phyloP scores from a whole-genome alignment of 2,113 vertebrate species.

The Axis porcinus region DNA sequence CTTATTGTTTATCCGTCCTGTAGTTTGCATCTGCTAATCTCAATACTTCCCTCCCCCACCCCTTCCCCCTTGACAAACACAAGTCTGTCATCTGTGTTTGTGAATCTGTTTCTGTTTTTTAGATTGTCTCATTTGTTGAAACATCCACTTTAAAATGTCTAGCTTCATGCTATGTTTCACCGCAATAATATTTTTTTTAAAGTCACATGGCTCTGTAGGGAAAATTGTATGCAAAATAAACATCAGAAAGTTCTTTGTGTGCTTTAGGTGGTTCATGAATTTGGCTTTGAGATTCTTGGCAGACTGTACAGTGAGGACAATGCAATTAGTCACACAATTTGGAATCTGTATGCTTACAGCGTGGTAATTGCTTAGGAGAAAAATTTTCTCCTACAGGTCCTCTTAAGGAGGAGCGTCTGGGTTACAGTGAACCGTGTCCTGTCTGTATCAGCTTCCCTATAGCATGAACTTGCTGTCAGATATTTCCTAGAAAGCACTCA shows the following conservation, averaged over 20 bases:
- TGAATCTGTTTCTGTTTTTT: neutral
- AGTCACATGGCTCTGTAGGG: neutral
- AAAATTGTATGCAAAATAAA: neutral
- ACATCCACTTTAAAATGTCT: neutral
- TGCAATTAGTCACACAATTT: neutral
- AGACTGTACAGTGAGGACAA: neutral
- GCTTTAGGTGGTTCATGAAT: neutral
- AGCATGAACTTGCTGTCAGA: neutral
- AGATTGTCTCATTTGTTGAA: neutral
- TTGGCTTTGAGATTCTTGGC: conserved; percentile 17
- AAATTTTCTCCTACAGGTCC: neutral
- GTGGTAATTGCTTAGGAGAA: neutral
- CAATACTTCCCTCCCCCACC: neutral
- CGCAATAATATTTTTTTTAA: neutral
- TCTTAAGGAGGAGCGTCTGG: neutral
- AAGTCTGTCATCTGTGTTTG: neutral
- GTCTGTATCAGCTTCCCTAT: neutral
- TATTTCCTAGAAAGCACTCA: neutral
- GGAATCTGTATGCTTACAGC: neutral
- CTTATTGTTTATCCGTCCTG: neutral
- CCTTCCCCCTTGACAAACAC: neutral
- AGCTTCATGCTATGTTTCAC: neutral
- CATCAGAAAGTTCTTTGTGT: neutral
- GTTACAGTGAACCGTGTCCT: neutral
- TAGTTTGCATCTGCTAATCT: neutral